Evolutionary conservation across 2,888 invertebrate genomes (phyloP).

Genomic region (Caenorhabditis drosophilae): DNA sequence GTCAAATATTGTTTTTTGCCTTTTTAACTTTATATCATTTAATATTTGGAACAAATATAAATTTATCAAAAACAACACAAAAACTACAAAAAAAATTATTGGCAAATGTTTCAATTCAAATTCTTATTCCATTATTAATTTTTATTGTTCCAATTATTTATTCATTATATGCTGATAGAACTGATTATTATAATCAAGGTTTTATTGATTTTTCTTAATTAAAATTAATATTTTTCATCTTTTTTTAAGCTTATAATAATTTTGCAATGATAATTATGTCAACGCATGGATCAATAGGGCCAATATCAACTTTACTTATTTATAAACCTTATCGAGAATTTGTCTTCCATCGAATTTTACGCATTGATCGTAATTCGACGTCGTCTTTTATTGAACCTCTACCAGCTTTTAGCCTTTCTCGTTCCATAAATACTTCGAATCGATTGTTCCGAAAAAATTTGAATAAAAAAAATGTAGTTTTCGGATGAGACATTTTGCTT

Average conservation of each 20-base stretch:
- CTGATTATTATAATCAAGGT: slow-evolving; percentile 15
- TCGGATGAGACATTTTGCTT: no score
- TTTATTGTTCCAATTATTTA: slow-evolving; percentile 6
- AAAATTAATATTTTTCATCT: neutral
- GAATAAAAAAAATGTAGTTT: no score
- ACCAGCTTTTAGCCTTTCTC: no score
- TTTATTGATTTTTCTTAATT: neutral
- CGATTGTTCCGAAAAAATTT: no score
- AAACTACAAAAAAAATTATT: slow-evolving; percentile 11
- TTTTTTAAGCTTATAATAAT: slow-evolving; percentile 14
- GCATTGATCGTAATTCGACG: no score
- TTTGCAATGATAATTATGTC: slow-evolving; percentile 14
- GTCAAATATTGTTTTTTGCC: slow-evolving; percentile 5
- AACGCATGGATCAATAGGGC: slow-evolving; percentile 6
- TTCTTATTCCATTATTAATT: slow-evolving; percentile 2
- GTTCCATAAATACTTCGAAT: no score
- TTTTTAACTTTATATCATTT: slow-evolving; percentile 4
- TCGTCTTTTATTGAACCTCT: no score
- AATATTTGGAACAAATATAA: neutral
- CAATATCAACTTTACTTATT: slow-evolving; percentile 8
- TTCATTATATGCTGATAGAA: slow-evolving; percentile 5
- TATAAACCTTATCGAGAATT: slow-evolving; percentile 15
- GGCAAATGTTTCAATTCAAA: slow-evolving; percentile 6
- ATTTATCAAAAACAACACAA: neutral
- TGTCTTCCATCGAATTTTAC: no score